Evolutionary conservation across 2,797 vertebrate species (phyloP).

Genomic region (Onychomys arenicola): DNA sequence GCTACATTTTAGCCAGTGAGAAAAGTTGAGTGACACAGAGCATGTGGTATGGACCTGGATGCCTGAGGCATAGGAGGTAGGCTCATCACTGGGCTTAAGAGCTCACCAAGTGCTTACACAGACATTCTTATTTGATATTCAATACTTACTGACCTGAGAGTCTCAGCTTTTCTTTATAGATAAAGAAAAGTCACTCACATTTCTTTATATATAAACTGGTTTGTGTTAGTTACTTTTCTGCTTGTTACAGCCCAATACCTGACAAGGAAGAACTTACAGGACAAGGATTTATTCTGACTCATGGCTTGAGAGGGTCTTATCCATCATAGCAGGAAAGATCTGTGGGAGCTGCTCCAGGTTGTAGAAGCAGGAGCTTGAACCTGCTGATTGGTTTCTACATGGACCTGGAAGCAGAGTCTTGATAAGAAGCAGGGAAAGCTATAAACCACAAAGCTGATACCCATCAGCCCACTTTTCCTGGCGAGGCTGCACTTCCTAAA

Average conservation of each 20-base stretch:
- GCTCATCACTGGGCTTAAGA: background rate
- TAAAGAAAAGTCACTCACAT: background rate
- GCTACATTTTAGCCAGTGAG: background rate
- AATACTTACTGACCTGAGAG: background rate
- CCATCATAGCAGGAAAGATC: background rate
- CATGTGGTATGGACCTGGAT: background rate
- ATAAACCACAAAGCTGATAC: background rate
- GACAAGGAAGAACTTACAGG: background rate
- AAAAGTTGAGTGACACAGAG: background rate
- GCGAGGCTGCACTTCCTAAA: background rate
- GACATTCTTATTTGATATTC: background rate
- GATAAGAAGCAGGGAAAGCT: background rate
- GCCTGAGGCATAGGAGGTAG: too few relatives aligned
- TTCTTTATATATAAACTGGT: background rate
- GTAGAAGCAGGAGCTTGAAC: background rate
- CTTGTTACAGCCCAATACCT: background rate
- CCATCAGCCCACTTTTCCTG: background rate
- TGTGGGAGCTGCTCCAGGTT: background rate
- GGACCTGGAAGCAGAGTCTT: background rate
- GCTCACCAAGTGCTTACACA: background rate
- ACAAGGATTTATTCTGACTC: background rate
- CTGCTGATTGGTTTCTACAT: background rate
- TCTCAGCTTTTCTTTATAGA: background rate
- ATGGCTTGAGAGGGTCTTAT: background rate
- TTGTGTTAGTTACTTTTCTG: background rate